Conservation (phyloP, 2,797 vertebrate species). For the Sternarchorhynchus goeldii region DNA sequence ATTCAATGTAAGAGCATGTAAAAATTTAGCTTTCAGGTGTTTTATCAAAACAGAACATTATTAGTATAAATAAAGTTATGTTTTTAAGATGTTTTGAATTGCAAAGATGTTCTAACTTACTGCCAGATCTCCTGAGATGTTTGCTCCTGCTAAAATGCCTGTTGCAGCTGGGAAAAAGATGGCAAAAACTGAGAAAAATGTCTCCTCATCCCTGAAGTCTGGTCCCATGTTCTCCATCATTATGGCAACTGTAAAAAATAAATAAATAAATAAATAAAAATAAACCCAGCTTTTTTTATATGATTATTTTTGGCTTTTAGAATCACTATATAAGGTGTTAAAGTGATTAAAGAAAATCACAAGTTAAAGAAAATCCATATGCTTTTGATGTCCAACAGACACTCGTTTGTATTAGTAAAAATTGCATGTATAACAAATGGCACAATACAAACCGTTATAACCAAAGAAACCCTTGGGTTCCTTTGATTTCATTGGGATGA, state of each 20-base stretch:
- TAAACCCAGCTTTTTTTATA: neutral
- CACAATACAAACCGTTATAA: constrained; percentile 79
- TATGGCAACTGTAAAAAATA: constrained; percentile 78
- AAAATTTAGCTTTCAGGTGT: no score
- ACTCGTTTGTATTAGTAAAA: no score
- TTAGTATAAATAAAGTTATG: no score
- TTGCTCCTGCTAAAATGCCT: constrained; percentile 95
- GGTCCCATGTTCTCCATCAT: constrained; percentile 93
- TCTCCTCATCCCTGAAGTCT: constrained; percentile 85
- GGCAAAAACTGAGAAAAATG: constrained; percentile 94
- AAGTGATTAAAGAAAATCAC: no score
- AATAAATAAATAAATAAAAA: neutral
- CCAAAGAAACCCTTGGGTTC: constrained; percentile 90
- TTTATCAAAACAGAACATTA: neutral
- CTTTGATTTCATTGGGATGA: constrained; percentile 87
- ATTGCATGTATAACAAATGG: neutral
- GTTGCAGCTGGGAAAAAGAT: constrained; percentile 98
- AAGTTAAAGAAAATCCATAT: no score
- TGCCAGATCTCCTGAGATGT: constrained; percentile 96
- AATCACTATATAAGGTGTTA: no score
- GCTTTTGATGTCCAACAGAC: no score
- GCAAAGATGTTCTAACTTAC: constrained; percentile 71
- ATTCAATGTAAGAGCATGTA: no score
- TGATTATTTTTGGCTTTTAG: neutral
- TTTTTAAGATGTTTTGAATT: neutral